phyloP scores from a whole-genome alignment of 2,888 invertebrate species.

The Auanema sp. region DNA sequence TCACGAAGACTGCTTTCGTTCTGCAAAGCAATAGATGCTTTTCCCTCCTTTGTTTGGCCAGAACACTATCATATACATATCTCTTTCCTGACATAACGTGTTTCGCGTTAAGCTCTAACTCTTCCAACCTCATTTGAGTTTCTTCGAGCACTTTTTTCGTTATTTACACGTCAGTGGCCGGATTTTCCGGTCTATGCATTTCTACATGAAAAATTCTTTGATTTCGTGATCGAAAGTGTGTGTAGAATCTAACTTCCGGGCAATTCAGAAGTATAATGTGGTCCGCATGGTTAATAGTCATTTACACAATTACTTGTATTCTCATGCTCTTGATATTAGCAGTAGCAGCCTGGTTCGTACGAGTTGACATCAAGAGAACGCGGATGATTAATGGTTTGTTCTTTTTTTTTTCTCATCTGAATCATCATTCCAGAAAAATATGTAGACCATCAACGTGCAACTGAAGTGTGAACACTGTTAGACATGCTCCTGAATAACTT shows the following conservation, averaged over 20 bases:
- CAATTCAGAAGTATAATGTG: constrained; percentile 6
- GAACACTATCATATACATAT: too few relatives aligned
- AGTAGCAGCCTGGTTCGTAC: constrained; percentile 15
- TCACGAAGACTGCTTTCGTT: too few relatives aligned
- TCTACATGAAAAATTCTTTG: background rate
- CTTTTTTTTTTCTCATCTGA: background rate
- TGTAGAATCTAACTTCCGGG: background rate
- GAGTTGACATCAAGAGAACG: constrained; percentile 14
- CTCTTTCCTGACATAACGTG: background rate
- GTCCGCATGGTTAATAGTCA: constrained; percentile 20
- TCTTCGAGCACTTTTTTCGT: background rate
- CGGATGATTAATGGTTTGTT: constrained; percentile 13
- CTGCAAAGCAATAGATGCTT: too few relatives aligned
- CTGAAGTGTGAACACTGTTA: constrained; percentile 12
- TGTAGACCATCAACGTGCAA: constrained; percentile 15
- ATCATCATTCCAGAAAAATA: constrained; percentile 12
- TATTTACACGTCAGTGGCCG: background rate
- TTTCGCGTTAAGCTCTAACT: background rate
- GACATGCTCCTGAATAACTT: too few relatives aligned
- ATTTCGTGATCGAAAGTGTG: too few relatives aligned
- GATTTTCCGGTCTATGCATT: constrained; percentile 3
- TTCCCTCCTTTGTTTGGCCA: too few relatives aligned
- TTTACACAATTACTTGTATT: constrained; percentile 17
- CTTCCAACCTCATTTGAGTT: background rate
- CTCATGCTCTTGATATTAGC: constrained; percentile 12